Base-by-base conservation (phyloP, 2,797 vertebrate genomes). In the Anguilla marmorata region DNA sequence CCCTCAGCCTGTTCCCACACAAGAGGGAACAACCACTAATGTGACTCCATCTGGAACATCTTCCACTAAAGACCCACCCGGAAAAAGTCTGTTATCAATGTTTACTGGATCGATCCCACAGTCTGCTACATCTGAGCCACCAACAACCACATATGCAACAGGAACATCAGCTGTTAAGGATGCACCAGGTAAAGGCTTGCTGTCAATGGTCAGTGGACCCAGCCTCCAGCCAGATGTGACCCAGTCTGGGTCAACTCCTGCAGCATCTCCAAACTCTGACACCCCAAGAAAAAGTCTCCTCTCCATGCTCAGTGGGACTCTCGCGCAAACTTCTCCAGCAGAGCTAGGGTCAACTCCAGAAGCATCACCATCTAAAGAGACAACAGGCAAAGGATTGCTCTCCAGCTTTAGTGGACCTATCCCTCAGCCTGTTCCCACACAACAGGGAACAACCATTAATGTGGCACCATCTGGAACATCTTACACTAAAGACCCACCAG, bases 331-430 rank as follows among this genome's bases (percentile, higher is more conserved):
- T 16, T 27, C 45, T 50, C 27, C 76, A 80, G 19, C 37, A 19
- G 37, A 27, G 48, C 24, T 48, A 12, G 80, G 50, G 8, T 84
- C 80, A 84, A 30, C 48, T 84, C 50, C 48, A 27, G 12, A 7
- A 37, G n/a, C 3, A 11, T 27, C 21, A 24, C 24, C 48, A 54
- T n/a, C 90, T 0, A 92, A 14, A 9, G 80, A 84, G 7, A n/a
- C 14, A 84, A 1, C 48, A 52, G 80, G 80, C 48, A 92, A 2
- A 93, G 93, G 90, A 85, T 88, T 60, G 74, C 90, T 14, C 88
- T 91, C 88, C 95, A 90, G 86, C 93, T 88, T 90, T 85, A 96
- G 89, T 95, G 86, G 85, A 52, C 12, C 33, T 4, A 88, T 48
- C 30, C 66, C 86, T 66, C 86, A 89, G 74, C 66, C 12, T 80